Base-by-base conservation (phyloP, 1,140 invertebrate genomes). In the Centruroides sculpturatus region DNA sequence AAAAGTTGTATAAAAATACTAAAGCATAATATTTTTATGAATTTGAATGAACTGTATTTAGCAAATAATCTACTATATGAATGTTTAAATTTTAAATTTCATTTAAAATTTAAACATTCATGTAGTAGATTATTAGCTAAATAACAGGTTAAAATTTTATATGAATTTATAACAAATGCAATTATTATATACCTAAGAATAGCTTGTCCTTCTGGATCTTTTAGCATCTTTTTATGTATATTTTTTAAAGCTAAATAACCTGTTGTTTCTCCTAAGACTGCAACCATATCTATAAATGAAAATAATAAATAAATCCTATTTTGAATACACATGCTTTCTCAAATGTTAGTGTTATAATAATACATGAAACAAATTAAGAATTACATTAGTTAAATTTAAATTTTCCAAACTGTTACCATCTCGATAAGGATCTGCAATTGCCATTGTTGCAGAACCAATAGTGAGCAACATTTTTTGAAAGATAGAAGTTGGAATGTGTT, bases 191-290 rank as follows among this genome's bases (percentile, higher is more conserved):
- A 59, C 73, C 71, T 68, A 41, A 94, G 73, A 65, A 94, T 89
- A 64, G 82, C 74, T 36, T 71, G 70, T 12, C 90, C 88, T 76
- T 89, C 86, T 35, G 75, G 69, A 68, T 80, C 77, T 50, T 75
- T 73, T 47, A 80, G 64, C 81, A 92, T 88, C 71, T 82, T 80
- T 62, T 76, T 69, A 59, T 75, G 75, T 72, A 92, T 85, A 64
- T 81, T 75, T 59, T 75, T 74, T 1, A 93, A 75, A 8, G 89
- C 86, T 48, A 67, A 67, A 65, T 80, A 74, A 1, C 90, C 90
- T 4, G 89, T 91, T 0, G 88, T 86, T 77, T 97, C 93, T 5
- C 91, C 92, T 59, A 96, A 78, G 66, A 89, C 87, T 48, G 91
- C 89, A 67, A 98, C 89, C 89, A 95, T 92, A 73, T 98, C 92